These are phyloP conservation scores for Solenodon paradoxus DNA, from an alignment of 2,113 vertebrate species.

Conservation along the genomic window DNA sequence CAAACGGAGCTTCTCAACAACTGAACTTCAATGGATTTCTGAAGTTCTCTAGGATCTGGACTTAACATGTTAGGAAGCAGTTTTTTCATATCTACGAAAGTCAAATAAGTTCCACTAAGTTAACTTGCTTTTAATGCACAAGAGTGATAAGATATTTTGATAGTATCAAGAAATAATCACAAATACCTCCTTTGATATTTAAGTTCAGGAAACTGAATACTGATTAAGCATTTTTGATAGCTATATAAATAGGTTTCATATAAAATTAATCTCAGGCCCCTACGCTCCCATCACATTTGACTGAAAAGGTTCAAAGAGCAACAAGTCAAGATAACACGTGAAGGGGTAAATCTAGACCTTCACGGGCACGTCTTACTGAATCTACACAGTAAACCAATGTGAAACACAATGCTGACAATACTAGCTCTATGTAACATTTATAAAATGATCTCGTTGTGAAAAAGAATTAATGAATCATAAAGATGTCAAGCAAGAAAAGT, in stretches of 20 bases:
- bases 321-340: neutral
- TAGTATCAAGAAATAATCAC: conserved; percentile 14
- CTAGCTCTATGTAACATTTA: neutral
- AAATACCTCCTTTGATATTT: neutral
- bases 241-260: neutral
- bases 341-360: neutral
- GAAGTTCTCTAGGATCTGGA: conserved; percentile 96
- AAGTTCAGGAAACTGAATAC: neutral
- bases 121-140: neutral
- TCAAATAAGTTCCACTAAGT: conserved; percentile 40
- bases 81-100: conserved; percentile 92
- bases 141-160: neutral
- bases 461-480: conserved; percentile 2
- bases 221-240: neutral
- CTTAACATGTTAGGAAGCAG: conserved; percentile 94
- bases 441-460: neutral
- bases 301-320: neutral
- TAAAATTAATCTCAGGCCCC: neutral
- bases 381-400: neutral
- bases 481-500: conserved; percentile 9
- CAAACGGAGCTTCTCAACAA: conserved; percentile 93
- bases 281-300: neutral
- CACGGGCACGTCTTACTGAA: neutral
- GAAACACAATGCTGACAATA: neutral
- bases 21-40: conserved; percentile 97